These are phyloP conservation scores for Parazoanthus swiftii DNA, from an alignment of 92 coral and sea anemone species.

Conservation along the genomic window DNA sequence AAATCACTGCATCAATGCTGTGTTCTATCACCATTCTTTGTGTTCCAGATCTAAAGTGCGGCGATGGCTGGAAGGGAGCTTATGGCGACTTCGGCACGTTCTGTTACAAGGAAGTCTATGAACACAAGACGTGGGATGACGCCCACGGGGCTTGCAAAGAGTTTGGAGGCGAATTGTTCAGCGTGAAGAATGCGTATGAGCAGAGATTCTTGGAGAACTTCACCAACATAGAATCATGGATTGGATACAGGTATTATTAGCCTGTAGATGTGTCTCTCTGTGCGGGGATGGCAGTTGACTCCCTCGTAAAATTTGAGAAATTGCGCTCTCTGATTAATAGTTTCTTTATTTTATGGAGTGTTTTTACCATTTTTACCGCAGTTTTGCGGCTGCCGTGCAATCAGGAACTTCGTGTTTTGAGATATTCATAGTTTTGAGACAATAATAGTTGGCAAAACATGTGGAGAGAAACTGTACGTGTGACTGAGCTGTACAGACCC, in stretches of 20 bases:
- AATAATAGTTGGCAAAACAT: too few species aligned
- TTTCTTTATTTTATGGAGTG: background rate
- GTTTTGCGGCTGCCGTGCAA: too few species aligned
- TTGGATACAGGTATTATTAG: slow-evolving; percentile 59
- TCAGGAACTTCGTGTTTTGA: too few species aligned
- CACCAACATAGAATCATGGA: slow-evolving; percentile 83
- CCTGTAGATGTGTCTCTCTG: background rate
- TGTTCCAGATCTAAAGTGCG: slow-evolving; percentile 83
- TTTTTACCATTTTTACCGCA: too few species aligned
- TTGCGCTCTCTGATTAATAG: background rate
- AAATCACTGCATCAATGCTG: background rate
- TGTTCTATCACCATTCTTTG: background rate
- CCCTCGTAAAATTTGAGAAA: too few species aligned
- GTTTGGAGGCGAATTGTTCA: slow-evolving; percentile 89
- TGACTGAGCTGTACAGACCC: too few species aligned
- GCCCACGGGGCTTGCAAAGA: slow-evolving; percentile 76
- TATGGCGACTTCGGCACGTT: slow-evolving; percentile 95
- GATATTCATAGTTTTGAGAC: too few species aligned
- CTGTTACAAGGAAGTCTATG: slow-evolving; percentile 83
- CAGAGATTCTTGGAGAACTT: slow-evolving; percentile 91
- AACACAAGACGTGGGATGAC: slow-evolving; percentile 76
- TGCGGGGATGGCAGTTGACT: background rate
- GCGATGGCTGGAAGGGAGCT: slow-evolving; percentile 96
- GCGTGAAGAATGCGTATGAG: slow-evolving; percentile 96
- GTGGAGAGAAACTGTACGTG: too few species aligned